Conservation (phyloP, 2,888 invertebrate genomes). For the Morpho achilles region DNA sequence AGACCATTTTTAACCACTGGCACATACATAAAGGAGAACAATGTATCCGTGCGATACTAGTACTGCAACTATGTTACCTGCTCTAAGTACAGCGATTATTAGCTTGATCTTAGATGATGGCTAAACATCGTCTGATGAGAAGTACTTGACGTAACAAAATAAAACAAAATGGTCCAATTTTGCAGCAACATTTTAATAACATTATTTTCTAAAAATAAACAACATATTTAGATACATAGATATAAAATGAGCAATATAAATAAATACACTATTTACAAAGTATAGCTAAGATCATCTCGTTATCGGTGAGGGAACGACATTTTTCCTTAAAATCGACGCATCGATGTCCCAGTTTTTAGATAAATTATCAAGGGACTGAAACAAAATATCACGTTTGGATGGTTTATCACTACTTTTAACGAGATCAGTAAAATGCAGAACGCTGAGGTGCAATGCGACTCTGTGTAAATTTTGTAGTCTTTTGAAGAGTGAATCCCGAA, state of each 20-base stretch:
- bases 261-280: constrained; percentile 74
- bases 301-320: constrained; percentile 33
- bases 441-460: constrained; percentile 56
- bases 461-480: constrained; percentile 62
- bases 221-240: constrained; percentile 51
- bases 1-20: too few relatives aligned
- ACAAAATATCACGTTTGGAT: constrained; percentile 36
- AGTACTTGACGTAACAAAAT: background rate
- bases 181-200: constrained; percentile 55
- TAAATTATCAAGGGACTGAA: constrained; percentile 47
- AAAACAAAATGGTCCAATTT: constrained; percentile 25
- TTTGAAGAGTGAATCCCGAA: constrained; percentile 53
- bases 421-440: constrained; percentile 57
- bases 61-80: too few relatives aligned
- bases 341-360: constrained; percentile 59
- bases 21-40: too few relatives aligned
- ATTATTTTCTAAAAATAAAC: constrained; percentile 60
- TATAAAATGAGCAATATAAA: constrained; percentile 63
- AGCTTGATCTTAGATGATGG: too few relatives aligned
- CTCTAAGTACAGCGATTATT: too few relatives aligned
- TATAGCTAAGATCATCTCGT: constrained; percentile 42
- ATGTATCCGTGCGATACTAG: too few relatives aligned
- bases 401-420: constrained; percentile 39
- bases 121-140: too few relatives aligned
- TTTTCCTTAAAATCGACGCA: constrained; percentile 47